Percentiles rank a stretch among this genome's conserved stretches.
phyloP scores from a whole-genome alignment of 2,113 vertebrate genomes.

The Hydrolagus affinis region DNA sequence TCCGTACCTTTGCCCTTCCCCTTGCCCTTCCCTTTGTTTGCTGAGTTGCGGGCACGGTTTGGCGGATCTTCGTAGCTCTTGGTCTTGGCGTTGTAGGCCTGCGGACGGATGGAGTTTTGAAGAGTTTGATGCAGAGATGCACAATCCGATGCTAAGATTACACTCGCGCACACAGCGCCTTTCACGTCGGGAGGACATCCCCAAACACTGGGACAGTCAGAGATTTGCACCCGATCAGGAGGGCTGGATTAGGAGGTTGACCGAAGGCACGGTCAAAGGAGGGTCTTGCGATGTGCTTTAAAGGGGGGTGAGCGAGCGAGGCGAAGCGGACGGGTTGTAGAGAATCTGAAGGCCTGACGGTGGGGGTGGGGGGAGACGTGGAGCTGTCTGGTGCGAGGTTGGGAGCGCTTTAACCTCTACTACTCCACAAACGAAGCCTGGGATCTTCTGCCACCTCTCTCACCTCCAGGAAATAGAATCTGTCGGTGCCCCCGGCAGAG shows the following conservation, averaged over 20 bases:
- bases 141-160: no score
- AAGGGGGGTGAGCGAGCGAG: no score
- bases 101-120: neutral
- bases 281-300: no score
- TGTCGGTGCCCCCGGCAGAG: slow-evolving; percentile 62
- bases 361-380: neutral
- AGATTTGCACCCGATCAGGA: no score
- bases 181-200: no score
- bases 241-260: no score
- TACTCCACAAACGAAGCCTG: neutral
- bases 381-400: neutral
- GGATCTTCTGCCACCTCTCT: neutral
- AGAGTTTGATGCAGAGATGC: neutral
- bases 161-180: no score
- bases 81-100: slow-evolving; percentile 85
- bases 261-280: no score
- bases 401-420: neutral
- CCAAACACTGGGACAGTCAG: no score
- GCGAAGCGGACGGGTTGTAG: no score
- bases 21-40: slow-evolving; percentile 83
- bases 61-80: slow-evolving; percentile 92
- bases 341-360: no score
- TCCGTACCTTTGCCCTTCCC: slow-evolving; percentile 86
- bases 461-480: slow-evolving; percentile 94
- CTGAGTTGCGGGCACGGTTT: slow-evolving; percentile 78